Evolutionary conservation across 2,113 vertebrate genomes (phyloP), one percentile per base, ranked within the genome.

Genomic region (Pachyramphus minor): DNA sequence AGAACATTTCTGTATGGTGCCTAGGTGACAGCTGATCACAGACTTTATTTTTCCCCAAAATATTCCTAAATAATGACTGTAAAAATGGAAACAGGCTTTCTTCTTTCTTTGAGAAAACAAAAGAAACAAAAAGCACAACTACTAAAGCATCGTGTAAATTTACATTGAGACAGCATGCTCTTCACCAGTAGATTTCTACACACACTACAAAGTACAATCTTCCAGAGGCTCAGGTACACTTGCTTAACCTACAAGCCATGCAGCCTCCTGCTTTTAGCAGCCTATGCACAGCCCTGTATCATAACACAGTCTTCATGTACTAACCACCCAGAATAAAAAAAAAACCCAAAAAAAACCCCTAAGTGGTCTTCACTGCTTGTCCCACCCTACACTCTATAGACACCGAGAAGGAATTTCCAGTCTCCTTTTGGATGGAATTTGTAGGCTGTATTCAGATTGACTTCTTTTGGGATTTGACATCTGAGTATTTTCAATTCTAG

Each of bases 111-210:
- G 33, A 74, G 39, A 53, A 87, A 84, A 73, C 12, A 60, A 47
- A 90, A 76, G 16, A 68, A 63, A 74, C 19, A 49, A 56, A 78
- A 49, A 89, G 27, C 15, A 62, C 23, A 84, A 66, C 20, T 50
- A 52, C 17, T 41, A 55, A 62, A 47, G 55, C 39, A 66, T 18
- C 0, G 0, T 6, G 12, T 23, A 58, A 0, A 0, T 24, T 84
- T 58, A 72, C 21, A 58, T 16, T 60, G 52, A 76, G 66, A 69
- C 18, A 45, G 20, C 24, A 30, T 4, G 5, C 21, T 67, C 77
- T 58, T 45, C 42, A 60, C 8, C 30, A 20, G 44, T 19, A 49
- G 39, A 55, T 15, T 37, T 83, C 66, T 45, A 55, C 25, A 58
- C 31, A 18, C 17, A 27, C 50, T 53, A 23, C 5, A 7, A 88